These are phyloP conservation scores for Percopsis transmontana DNA, from an alignment of 2,113 vertebrate genomes.

Conservation along the genomic window DNA sequence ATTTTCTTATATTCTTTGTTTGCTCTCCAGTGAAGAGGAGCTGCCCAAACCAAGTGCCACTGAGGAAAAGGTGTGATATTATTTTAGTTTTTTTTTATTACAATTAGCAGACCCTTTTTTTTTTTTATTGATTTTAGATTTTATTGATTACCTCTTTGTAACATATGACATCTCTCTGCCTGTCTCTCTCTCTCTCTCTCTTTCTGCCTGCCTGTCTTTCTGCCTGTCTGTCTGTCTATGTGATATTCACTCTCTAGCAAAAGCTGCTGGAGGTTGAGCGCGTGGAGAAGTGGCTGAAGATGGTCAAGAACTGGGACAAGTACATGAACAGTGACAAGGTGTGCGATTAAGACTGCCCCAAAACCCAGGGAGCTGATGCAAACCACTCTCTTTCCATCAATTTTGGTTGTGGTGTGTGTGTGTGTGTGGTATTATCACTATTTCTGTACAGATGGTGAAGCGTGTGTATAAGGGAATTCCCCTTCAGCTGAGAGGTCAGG, in stretches of 20 bases:
- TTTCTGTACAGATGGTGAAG: slow-evolving; percentile 90
- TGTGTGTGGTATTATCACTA: slow-evolving; percentile 15
- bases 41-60: slow-evolving; percentile 81
- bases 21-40: slow-evolving; percentile 82
- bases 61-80: slow-evolving; percentile 85
- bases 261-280: slow-evolving; percentile 88
- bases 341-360: slow-evolving; percentile 8
- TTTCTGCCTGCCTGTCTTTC: not conserved
- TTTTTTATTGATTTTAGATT: not conserved
- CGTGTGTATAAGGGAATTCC: slow-evolving; percentile 93
- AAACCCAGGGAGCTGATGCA: too few relatives aligned
- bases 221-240: not conserved
- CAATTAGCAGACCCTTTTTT: not conserved
- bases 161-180: not conserved
- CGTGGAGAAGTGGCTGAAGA: slow-evolving; percentile 92
- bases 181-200: too few relatives aligned
- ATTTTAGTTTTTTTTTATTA: not conserved
- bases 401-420: slow-evolving; percentile 8
- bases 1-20: slow-evolving; percentile 12
- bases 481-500: slow-evolving; percentile 88
- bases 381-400: not conserved
- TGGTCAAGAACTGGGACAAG: slow-evolving; percentile 91
- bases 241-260: slow-evolving; percentile 71
- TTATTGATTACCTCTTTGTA: not conserved
- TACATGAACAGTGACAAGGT: slow-evolving; percentile 91